Evolutionary conservation across 2,113 vertebrate species (phyloP).

Genomic region (Python bivittatus): DNA sequence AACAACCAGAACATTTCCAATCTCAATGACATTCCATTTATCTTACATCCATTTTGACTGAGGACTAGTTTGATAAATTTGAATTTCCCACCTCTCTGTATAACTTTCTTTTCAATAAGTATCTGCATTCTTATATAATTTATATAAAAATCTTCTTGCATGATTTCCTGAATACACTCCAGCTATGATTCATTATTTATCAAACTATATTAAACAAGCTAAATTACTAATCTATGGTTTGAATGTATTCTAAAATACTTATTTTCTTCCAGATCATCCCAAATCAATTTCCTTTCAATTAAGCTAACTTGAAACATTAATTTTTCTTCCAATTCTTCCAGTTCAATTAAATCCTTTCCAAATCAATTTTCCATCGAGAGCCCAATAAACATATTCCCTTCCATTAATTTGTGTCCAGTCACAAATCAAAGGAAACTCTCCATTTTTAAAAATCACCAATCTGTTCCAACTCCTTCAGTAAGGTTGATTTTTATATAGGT

Average conservation of each 20-base stretch:
- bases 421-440: not conserved
- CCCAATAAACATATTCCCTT: not conserved
- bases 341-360: not conserved
- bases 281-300: not conserved
- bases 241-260: not conserved
- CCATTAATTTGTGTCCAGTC: not conserved
- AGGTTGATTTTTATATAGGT: not conserved
- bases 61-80: slow-evolving; percentile 16
- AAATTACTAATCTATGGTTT: not conserved
- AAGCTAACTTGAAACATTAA: not conserved
- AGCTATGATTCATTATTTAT: not conserved
- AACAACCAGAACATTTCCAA: slow-evolving; percentile 13
- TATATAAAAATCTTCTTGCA: not conserved
- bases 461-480: not conserved
- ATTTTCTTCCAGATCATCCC: not conserved
- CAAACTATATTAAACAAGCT: not conserved
- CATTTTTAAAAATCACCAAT: not conserved
- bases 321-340: not conserved
- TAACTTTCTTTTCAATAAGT: not conserved
- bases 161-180: not conserved
- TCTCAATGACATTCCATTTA: not conserved
- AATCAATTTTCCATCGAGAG: not conserved
- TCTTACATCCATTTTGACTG: not conserved
- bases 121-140: not conserved
- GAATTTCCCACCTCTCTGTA: not conserved